Percentiles rank a stretch among this genome's conserved stretches.
phyloP scores from a whole-genome alignment of 1,140 invertebrate species.

The Apocrypta bakeri region DNA sequence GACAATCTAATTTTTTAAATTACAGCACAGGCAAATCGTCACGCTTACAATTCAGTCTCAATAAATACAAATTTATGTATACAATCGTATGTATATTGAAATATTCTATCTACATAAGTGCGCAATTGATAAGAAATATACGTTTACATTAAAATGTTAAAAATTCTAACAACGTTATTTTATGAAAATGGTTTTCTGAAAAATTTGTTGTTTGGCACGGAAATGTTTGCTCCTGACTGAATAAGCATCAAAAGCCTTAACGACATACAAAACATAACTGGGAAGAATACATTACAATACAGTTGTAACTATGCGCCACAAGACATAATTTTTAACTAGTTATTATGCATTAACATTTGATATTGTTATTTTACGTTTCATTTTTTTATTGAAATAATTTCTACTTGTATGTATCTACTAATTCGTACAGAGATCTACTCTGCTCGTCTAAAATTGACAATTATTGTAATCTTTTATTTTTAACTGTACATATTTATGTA shows the following conservation, averaged over 20 bases:
- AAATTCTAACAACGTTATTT: not conserved
- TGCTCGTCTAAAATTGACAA: not conserved
- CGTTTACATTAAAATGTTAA: not conserved
- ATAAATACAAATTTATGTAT: constrained; percentile 15
- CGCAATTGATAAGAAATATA: not conserved
- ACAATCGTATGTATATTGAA: constrained; percentile 24
- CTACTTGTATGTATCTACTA: constrained; percentile 4
- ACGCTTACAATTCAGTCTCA: constrained; percentile 39
- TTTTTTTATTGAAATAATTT: not conserved
- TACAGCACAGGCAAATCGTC: constrained; percentile 7
- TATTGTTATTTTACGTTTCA: not conserved
- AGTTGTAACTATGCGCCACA: not conserved
- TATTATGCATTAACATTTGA: not conserved
- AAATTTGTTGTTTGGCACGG: constrained; percentile 25
- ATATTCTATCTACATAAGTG: constrained; percentile 19
- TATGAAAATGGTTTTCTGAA: not conserved
- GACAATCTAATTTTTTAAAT: constrained; percentile 20
- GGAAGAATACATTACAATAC: not conserved
- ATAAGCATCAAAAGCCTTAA: not conserved
- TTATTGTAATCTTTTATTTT: constrained; percentile 27
- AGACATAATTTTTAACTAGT: not conserved
- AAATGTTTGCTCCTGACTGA: constrained; percentile 7
- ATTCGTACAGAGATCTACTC: not conserved
- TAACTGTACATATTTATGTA: not conserved
- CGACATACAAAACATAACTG: not conserved